Percentiles rank a stretch among this genome's conserved stretches.
phyloP scores from a whole-genome alignment of 1,140 invertebrate genomes.

The Choristoneura fumiferana region DNA sequence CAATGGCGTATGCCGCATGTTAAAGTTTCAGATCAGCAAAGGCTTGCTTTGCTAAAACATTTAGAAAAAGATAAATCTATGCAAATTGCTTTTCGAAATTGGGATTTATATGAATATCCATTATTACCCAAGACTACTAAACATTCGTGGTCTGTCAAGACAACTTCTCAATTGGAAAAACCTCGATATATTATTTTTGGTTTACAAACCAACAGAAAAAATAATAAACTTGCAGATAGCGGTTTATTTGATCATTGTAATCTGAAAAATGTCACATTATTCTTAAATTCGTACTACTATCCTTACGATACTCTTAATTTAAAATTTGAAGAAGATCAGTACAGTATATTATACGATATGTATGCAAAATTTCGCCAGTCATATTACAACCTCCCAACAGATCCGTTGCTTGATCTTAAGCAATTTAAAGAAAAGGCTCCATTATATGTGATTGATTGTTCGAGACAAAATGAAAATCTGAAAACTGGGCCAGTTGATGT shows the following conservation, averaged over 20 bases:
- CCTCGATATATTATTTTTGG: slow-evolving; percentile 35
- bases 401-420: neutral
- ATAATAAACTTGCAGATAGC: too few relatives aligned
- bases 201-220: slow-evolving; percentile 22
- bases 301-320: slow-evolving; percentile 20
- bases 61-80: slow-evolving; percentile 35
- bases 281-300: slow-evolving; percentile 23
- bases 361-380: slow-evolving; percentile 9
- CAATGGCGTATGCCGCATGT: slow-evolving; percentile 33
- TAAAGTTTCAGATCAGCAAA: slow-evolving; percentile 30
- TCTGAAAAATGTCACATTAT: slow-evolving; percentile 20
- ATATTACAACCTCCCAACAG: neutral
- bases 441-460: slow-evolving; percentile 16
- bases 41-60: slow-evolving; percentile 29
- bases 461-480: slow-evolving; percentile 9
- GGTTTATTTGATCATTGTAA: slow-evolving; percentile 21
- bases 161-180: slow-evolving; percentile 37
- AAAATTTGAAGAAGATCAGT: slow-evolving; percentile 5
- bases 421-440: neutral
- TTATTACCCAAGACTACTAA: slow-evolving; percentile 35
- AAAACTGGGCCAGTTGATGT: slow-evolving; percentile 17
- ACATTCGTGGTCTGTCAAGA: slow-evolving; percentile 47
- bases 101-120: slow-evolving; percentile 60
- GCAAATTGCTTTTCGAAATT: slow-evolving; percentile 45
- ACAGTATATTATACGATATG: slow-evolving; percentile 10